Evolutionary conservation across 2,113 vertebrate species (phyloP).

Genomic region (Cyanoderma ruficeps): DNA sequence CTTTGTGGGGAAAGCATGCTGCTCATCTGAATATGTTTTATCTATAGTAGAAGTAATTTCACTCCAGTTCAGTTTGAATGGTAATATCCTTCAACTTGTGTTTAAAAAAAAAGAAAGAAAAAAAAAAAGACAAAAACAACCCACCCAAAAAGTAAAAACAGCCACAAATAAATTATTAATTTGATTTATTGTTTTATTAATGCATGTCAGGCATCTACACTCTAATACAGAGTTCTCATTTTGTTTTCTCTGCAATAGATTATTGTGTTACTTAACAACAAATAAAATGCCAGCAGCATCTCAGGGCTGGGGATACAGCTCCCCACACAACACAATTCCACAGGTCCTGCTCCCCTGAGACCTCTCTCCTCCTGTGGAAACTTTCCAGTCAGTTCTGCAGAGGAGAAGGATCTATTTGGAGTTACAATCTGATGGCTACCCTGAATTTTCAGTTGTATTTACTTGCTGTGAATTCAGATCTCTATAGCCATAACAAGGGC

Average conservation of each 20-base stretch:
- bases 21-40: slow-evolving; percentile 53
- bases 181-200: slow-evolving; percentile 76
- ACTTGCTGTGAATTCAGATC: slow-evolving; percentile 14
- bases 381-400: slow-evolving; percentile 6
- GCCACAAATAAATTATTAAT: slow-evolving; percentile 71
- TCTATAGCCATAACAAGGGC: slow-evolving; percentile 38
- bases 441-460: slow-evolving; percentile 49
- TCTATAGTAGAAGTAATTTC: slow-evolving; percentile 43
- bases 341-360: background rate
- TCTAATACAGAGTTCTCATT: slow-evolving; percentile 21
- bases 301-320: background rate
- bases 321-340: background rate
- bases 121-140: background rate
- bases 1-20: slow-evolving; percentile 45
- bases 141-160: slow-evolving; percentile 55
- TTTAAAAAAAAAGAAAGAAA: background rate
- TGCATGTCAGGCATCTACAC: slow-evolving; percentile 54
- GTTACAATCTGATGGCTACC: background rate
- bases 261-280: slow-evolving; percentile 36
- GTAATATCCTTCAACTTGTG: slow-evolving; percentile 19
- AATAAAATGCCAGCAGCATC: slow-evolving; percentile 1
- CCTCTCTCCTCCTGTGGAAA: background rate
- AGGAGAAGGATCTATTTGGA: background rate
- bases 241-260: slow-evolving; percentile 34
- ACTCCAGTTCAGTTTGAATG: slow-evolving; percentile 45